A percentile compares a stretch with the other conserved stretches of the same genome.
phyloP scores from a whole-genome alignment of 2,797 vertebrate species.

The Bradypodion ventrale region DNA sequence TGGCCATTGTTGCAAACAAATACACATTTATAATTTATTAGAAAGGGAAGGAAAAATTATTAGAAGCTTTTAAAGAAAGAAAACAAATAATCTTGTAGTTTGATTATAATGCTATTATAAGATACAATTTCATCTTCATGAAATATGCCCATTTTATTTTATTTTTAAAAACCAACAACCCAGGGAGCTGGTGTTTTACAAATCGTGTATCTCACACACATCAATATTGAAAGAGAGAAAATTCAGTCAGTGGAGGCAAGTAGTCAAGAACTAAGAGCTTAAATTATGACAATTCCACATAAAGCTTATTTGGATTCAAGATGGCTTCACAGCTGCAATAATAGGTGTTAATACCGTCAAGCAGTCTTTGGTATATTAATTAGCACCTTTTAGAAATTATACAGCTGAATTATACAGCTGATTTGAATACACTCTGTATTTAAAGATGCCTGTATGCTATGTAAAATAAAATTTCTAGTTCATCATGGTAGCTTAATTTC shows the following conservation, averaged over 20 bases:
- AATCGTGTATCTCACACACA: not conserved
- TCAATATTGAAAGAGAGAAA: not conserved
- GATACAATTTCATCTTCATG: not conserved
- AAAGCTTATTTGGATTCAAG: not conserved
- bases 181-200: too few species aligned
- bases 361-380: not conserved
- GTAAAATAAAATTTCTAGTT: not conserved
- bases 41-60: too few species aligned
- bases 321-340: not conserved
- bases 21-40: fast-evolving
- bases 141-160: not conserved
- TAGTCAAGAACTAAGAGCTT: not conserved
- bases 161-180: too few species aligned
- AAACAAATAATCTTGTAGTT: not conserved
- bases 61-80: too few species aligned
- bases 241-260: not conserved
- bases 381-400: slow-evolving; percentile 17
- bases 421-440: not conserved
- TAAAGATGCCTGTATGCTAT: too few species aligned
- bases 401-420: not conserved
- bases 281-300: not conserved
- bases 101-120: not conserved
- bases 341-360: not conserved
- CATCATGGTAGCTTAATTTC: not conserved
- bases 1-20: slow-evolving; percentile 1